These are phyloP conservation scores for Leucophenga varia DNA, from an alignment of 1,140 invertebrate species.

Conservation along the genomic window DNA sequence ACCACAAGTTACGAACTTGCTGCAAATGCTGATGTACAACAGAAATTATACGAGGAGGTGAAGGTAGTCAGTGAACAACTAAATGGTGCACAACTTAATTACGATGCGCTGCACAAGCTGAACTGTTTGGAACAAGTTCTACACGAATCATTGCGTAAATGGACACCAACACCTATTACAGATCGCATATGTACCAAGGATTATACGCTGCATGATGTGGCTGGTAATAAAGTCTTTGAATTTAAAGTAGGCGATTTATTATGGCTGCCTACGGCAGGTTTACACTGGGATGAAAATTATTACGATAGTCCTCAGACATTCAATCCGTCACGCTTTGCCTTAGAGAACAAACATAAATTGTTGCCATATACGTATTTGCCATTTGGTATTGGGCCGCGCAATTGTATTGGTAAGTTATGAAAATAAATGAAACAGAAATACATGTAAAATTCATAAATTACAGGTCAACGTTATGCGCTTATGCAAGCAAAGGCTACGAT, in stretches of 20 bases:
- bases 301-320: slow-evolving; percentile 61
- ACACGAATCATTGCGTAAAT: slow-evolving; percentile 63
- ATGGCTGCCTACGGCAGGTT: slow-evolving; percentile 55
- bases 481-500: slow-evolving; percentile 58
- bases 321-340: slow-evolving; percentile 60
- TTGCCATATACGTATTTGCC: slow-evolving; percentile 60
- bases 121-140: slow-evolving; percentile 68
- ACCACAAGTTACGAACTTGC: slow-evolving; percentile 60
- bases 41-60: slow-evolving; percentile 63
- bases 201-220: slow-evolving; percentile 53
- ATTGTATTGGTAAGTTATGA: slow-evolving; percentile 61
- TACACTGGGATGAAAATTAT: slow-evolving; percentile 59
- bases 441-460: neutral
- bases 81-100: slow-evolving; percentile 55
- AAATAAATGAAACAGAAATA: too few relatives aligned
- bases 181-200: slow-evolving; percentile 61
- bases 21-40: slow-evolving; percentile 61
- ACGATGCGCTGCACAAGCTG: slow-evolving; percentile 61
- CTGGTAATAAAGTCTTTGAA: slow-evolving; percentile 29
- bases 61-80: slow-evolving; percentile 47
- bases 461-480: slow-evolving; percentile 53
- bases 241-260: slow-evolving; percentile 41
- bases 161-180: slow-evolving; percentile 58
- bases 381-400: slow-evolving; percentile 63
- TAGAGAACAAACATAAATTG: slow-evolving; percentile 53